Base-by-base conservation (phyloP, 2,797 vertebrate genomes). In the Delichon dasypus region DNA sequence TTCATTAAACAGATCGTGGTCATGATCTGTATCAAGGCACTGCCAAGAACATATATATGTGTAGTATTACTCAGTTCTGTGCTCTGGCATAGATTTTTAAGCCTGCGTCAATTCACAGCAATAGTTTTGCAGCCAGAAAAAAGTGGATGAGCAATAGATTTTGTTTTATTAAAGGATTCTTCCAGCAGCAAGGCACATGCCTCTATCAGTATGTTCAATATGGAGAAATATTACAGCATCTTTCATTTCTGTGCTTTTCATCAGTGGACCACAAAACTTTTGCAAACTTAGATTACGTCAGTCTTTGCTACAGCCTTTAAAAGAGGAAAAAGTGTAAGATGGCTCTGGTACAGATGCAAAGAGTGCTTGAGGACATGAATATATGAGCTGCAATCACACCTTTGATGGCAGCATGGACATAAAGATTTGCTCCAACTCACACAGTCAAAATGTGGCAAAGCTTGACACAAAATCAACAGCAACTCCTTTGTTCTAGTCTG, bases 51-150 rank as follows among this genome's bases (percentile, higher is more conserved):
- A 57, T 53, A 73, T 94, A 47, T 94, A 22, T 82, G 48, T 76
- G 71, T 51, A 73, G 67, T 79, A 74, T 72, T 96, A 86, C 93
- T 96, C 88, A 89, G 91, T 72, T 96, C 82, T 93, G 68, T 88
- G 55, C 78, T 93, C 89, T 96, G 94, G 95, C 85, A 96, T 90
- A 92, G 47, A 90, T 95, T 95, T 94, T 95, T 76, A 88, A 95
- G 76, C 89, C 73, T 86, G 51, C 21, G 47, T 97, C 94, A 91
- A 88, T 95, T 96, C 96, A 95, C 92, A 96, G 95, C 72, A 38
- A 77, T 66, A 50, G 38, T 78, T 85, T 71, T 55, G 47, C 50
- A 80, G 80, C 80, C 95, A 94, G 83, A 91, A 82, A 68, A 91
- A 85, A 82, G 60, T 76, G 71, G 80, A 79, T 88, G 77, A 93